phyloP scores from a whole-genome alignment of 2,888 invertebrate species.

The Choristoneura rosaceana region DNA sequence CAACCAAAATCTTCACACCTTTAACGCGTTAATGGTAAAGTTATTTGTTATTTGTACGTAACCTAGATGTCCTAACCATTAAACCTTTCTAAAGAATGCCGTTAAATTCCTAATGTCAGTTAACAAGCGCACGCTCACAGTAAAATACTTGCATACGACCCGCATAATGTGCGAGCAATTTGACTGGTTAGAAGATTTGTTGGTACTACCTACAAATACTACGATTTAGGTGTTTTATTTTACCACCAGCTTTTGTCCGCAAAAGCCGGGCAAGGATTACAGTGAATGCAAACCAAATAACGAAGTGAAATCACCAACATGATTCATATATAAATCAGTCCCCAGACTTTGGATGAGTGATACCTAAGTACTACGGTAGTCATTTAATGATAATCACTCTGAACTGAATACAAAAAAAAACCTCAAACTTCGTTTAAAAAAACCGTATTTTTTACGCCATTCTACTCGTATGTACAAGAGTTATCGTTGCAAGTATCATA shows the following conservation, averaged over 20 bases:
- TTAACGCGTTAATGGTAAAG: conserved; percentile 23
- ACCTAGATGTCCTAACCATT: conserved; percentile 34
- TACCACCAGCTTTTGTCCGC: not conserved
- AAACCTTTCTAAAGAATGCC: conserved; percentile 28
- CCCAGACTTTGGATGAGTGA: no score
- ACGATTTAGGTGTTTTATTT: not conserved
- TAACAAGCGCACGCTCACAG: not conserved
- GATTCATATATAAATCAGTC: no score
- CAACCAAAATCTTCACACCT: not conserved
- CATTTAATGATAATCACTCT: no score
- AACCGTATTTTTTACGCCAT: no score
- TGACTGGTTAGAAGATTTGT: not conserved
- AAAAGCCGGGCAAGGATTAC: not conserved
- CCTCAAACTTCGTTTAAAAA: no score
- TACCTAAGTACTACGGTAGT: no score
- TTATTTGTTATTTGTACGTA: conserved; percentile 23
- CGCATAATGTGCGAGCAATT: conserved; percentile 3
- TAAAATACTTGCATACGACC: conserved; percentile 5
- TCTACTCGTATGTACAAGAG: no score
- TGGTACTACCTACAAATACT: not conserved
- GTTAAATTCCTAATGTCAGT: conserved; percentile 26
- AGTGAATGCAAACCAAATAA: no score
- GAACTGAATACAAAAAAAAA: no score
- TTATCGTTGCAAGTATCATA: no score
- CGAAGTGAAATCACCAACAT: not conserved